Evolutionary conservation across 1,140 invertebrate species (phyloP).

Genomic region (Lordiphosa mommai): DNA sequence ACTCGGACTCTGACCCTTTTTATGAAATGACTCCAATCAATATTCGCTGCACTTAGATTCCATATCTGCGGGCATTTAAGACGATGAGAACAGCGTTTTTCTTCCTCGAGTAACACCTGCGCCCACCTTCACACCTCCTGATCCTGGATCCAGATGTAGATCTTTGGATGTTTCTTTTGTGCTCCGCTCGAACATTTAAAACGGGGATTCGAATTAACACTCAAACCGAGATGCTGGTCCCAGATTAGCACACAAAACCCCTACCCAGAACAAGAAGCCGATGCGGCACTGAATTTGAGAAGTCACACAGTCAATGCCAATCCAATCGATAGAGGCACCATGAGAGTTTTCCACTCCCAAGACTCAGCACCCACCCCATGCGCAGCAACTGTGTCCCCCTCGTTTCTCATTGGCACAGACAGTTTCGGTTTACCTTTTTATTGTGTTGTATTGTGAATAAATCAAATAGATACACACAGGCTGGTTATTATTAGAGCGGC

Average conservation of each 20-base stretch:
- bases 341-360: background rate
- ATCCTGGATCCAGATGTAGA: too few relatives aligned
- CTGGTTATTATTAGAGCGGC: conserved; percentile 1
- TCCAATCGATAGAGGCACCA: background rate
- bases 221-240: background rate
- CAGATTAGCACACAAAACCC: background rate
- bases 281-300: background rate
- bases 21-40: background rate
- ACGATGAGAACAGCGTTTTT: background rate
- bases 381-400: background rate
- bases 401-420: conserved; percentile 1
- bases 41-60: background rate
- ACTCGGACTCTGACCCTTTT: too few relatives aligned
- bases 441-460: conserved; percentile 8
- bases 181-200: too few relatives aligned
- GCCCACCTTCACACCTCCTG: too few relatives aligned
- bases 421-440: background rate
- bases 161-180: too few relatives aligned
- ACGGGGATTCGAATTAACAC: background rate
- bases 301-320: background rate
- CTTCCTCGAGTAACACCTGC: background rate
- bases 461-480: conserved; percentile 12
- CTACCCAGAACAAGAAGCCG: background rate
- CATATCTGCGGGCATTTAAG: background rate
- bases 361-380: background rate